Percentiles rank a stretch among this genome's conserved stretches.
These are phyloP conservation scores for Pluvianellus socialis DNA, from an alignment of 2,113 vertebrate species.

Conservation along the genomic window DNA sequence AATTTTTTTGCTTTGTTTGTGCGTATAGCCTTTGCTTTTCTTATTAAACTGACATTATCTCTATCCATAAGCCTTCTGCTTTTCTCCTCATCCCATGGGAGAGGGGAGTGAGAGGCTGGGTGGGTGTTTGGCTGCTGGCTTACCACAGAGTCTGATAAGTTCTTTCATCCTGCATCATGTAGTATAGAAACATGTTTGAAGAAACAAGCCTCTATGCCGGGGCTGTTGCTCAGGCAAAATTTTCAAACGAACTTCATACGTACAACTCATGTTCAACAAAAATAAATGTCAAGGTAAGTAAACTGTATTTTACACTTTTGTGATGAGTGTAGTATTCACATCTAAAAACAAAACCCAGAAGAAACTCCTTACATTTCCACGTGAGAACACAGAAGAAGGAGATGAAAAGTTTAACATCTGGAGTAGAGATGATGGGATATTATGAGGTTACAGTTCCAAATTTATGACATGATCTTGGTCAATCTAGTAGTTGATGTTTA, in stretches of 20 bases:
- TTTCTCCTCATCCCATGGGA: neutral
- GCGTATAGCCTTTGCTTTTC: neutral
- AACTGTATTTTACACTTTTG: neutral
- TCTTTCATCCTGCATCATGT: neutral
- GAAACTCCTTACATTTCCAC: neutral
- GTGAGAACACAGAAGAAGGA: neutral
- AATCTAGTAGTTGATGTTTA: neutral
- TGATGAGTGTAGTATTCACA: neutral
- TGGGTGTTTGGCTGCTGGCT: neutral
- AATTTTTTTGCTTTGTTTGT: neutral
- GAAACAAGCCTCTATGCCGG: neutral
- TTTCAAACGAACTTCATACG: neutral
- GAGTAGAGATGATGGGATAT: neutral
- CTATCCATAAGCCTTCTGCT: neutral
- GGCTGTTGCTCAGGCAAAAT: neutral
- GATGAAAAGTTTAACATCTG: neutral
- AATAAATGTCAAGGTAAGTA: neutral
- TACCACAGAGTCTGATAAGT: neutral
- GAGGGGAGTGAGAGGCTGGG: neutral
- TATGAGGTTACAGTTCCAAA: neutral
- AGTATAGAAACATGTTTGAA: neutral
- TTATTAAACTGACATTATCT: neutral
- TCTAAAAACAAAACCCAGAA: neutral
- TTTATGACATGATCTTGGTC: neutral
- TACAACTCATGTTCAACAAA: neutral